Percentiles rank a stretch among this genome's conserved stretches.
These are phyloP conservation scores for Elachura formosa DNA, from an alignment of 2,113 vertebrate genomes.

Conservation along the genomic window DNA sequence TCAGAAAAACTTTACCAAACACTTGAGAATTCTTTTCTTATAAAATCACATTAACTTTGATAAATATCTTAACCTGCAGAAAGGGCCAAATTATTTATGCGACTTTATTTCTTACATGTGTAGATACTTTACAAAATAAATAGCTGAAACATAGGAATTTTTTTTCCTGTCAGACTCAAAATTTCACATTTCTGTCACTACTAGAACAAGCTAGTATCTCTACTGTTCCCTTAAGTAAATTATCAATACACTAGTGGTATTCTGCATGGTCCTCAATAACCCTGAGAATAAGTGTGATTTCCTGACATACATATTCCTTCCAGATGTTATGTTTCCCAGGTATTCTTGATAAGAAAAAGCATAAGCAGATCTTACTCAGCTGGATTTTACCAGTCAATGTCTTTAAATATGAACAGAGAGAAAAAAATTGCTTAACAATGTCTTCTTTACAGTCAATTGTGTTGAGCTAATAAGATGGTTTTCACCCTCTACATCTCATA, in stretches of 20 bases:
- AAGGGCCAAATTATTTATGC: background rate
- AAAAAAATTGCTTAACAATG: background rate
- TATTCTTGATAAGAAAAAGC: constrained; percentile 84
- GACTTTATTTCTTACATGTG: background rate
- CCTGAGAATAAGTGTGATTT: constrained; percentile 34
- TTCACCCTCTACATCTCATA: background rate
- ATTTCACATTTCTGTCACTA: constrained; percentile 46
- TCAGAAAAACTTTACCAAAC: background rate
- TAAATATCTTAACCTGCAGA: background rate
- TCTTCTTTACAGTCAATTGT: background rate
- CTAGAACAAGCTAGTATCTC: constrained; percentile 45
- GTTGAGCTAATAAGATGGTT: background rate
- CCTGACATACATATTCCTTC: constrained; percentile 78
- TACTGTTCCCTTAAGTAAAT: constrained; percentile 59
- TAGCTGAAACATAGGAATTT: background rate
- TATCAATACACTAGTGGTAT: constrained; percentile 71
- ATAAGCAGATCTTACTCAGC: constrained; percentile 78
- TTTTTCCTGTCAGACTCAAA: constrained; percentile 34
- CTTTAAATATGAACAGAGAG: background rate
- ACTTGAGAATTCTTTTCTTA: background rate
- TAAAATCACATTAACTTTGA: background rate
- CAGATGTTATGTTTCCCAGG: constrained; percentile 82
- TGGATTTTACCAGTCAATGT: background rate
- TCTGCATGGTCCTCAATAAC: constrained; percentile 39
- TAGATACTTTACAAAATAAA: constrained; percentile 23